phyloP scores from a whole-genome alignment of 2,888 invertebrate species.

The Chalcis sispes region DNA sequence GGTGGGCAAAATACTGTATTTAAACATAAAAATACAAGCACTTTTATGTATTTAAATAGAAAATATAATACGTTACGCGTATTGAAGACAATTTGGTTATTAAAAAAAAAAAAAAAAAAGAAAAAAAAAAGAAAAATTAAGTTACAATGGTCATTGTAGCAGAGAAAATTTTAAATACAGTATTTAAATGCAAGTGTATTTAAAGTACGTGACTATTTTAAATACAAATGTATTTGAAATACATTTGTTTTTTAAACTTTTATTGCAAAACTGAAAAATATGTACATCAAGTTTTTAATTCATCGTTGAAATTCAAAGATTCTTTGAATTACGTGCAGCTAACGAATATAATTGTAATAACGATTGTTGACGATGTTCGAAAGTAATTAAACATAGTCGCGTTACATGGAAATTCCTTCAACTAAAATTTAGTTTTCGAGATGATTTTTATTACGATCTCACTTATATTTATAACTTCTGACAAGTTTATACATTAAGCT shows the following conservation, averaged over 20 bases:
- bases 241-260: slow-evolving; percentile 57
- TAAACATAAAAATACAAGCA: slow-evolving; percentile 53
- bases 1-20: slow-evolving; percentile 59
- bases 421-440: slow-evolving; percentile 47
- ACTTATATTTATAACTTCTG: slow-evolving; percentile 47
- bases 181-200: slow-evolving; percentile 58
- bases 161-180: slow-evolving; percentile 55
- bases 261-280: slow-evolving; percentile 45
- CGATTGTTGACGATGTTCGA: slow-evolving; percentile 48
- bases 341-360: slow-evolving; percentile 51
- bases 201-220: slow-evolving; percentile 58
- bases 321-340: slow-evolving; percentile 51
- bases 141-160: slow-evolving; percentile 60
- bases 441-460: slow-evolving; percentile 51
- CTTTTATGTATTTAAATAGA: slow-evolving; percentile 57
- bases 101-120: slow-evolving; percentile 36
- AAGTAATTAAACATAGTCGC: slow-evolving; percentile 50
- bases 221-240: slow-evolving; percentile 58
- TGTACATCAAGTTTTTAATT: slow-evolving; percentile 54
- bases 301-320: slow-evolving; percentile 41
- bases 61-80: slow-evolving; percentile 56
- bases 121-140: slow-evolving; percentile 35
- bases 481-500: slow-evolving; percentile 48
- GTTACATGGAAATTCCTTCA: slow-evolving; percentile 49
- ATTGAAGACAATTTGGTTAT: slow-evolving; percentile 49